Conservation (phyloP, 2,888 invertebrate species). For the Seira musarum region DNA sequence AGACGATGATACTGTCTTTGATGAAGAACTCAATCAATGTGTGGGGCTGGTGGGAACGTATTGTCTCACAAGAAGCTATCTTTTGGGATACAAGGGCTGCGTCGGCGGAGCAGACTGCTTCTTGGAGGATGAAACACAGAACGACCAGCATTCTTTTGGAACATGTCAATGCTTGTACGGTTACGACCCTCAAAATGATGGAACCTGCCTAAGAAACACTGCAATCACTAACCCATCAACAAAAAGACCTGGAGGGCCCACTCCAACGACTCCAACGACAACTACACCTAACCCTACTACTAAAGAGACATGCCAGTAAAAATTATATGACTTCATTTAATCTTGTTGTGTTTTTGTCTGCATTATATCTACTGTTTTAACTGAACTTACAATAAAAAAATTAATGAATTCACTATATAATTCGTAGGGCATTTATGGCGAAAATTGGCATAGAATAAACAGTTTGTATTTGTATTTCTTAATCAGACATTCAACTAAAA, state of each 20-base stretch:
- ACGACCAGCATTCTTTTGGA: slow-evolving; percentile 18
- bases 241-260: background rate
- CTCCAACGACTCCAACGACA: too few relatives aligned
- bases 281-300: too few relatives aligned
- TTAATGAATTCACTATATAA: too few relatives aligned
- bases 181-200: background rate
- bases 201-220: slow-evolving; percentile 2
- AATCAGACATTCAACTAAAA: too few relatives aligned
- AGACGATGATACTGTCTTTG: slow-evolving; percentile 22
- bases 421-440: too few relatives aligned
- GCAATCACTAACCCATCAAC: slow-evolving; percentile 20
- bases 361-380: too few relatives aligned
- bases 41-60: slow-evolving; percentile 27
- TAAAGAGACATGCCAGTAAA: too few relatives aligned
- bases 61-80: background rate
- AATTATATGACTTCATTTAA: too few relatives aligned
- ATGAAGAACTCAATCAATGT: slow-evolving; percentile 13
- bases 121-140: background rate
- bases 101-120: background rate
- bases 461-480: too few relatives aligned
- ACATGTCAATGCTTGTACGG: slow-evolving; percentile 16
- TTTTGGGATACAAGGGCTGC: slow-evolving; percentile 18
- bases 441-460: too few relatives aligned
- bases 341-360: too few relatives aligned
- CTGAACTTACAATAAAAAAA: too few relatives aligned